Base-by-base conservation (phyloP, 2,888 invertebrate genomes). In the Acrocera orbiculus region DNA sequence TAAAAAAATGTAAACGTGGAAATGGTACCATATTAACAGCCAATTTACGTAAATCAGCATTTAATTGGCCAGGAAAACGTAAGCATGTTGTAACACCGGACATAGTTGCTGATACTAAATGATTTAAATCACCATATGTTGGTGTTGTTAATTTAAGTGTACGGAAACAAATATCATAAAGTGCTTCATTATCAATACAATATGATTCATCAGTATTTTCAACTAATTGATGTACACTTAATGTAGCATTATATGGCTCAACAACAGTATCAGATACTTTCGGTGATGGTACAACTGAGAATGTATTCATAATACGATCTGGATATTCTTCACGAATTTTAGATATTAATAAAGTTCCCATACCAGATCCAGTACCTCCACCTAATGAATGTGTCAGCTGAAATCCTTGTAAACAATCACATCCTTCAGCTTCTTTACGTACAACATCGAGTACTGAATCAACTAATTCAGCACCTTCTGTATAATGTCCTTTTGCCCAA, bases 1-100 rank as follows among this genome's bases (percentile, higher is more conserved):
- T 89, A 65, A 90, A 90, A 70, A 90, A 89, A 62, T 90, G 89
- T 29, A 90, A 71, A 54, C 90, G 80, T 3, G 92, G 92, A 75
- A 93, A 93, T 33, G 93, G 93, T 19, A 93, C 92, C 92, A 93
- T 92, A 69, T 93, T 93, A 36, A 93, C 87, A 27, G 87, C 86
- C 49, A 87, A 63, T 61, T 93, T 83, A 45, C 92, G 70, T 42
- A 93, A 66, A 63, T 92, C 92, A 26, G 90, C 87, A 61, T 90
- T 92, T 47, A 92, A 63, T 62, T 93, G 90, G 44, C 90, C 92
- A 8, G 90, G 92, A 69, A 92, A 93, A 44, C 80, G 64, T 33
- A 82, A 66, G 60, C 90, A 58, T 38, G 90, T 90, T 32, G 86
- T 87, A 6, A 87, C 85, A 34, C 82, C 82, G 29, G 81, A 82